Conservation (phyloP, 2,797 vertebrate species). For the Tachyglossus aculeatus region DNA sequence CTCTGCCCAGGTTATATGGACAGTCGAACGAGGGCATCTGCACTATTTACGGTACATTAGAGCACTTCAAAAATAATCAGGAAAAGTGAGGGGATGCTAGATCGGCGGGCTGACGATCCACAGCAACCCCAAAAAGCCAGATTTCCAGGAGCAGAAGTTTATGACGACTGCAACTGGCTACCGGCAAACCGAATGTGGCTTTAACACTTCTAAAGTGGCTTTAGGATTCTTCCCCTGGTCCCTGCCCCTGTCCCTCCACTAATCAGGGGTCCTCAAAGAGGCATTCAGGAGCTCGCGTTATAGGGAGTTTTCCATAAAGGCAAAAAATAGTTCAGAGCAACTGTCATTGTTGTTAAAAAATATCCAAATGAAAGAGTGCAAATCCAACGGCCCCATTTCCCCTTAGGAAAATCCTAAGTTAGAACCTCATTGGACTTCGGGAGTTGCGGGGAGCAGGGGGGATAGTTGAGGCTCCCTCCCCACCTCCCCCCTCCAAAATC, state of each 20-base stretch:
- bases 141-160: conserved; percentile 45
- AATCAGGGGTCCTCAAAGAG: conserved; percentile 37
- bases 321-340: conserved; percentile 66
- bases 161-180: conserved; percentile 50
- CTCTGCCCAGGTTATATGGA: no score
- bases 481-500: not conserved
- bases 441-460: not conserved
- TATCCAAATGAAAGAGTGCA: conserved; percentile 32
- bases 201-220: conserved; percentile 53
- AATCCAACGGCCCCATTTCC: not conserved
- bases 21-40: no score
- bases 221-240: conserved; percentile 4
- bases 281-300: not conserved
- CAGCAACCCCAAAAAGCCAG: no score
- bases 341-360: conserved; percentile 51
- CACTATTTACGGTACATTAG: no score
- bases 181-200: conserved; percentile 62
- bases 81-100: no score
- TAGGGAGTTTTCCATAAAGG: conserved; percentile 5
- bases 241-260: conserved; percentile 29
- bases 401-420: no score
- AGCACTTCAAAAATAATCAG: no score
- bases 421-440: no score
- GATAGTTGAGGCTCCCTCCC: not conserved
- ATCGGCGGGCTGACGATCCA: no score